Conservation (phyloP, 1,140 invertebrate species). For the Hydropsyche tenuis region DNA sequence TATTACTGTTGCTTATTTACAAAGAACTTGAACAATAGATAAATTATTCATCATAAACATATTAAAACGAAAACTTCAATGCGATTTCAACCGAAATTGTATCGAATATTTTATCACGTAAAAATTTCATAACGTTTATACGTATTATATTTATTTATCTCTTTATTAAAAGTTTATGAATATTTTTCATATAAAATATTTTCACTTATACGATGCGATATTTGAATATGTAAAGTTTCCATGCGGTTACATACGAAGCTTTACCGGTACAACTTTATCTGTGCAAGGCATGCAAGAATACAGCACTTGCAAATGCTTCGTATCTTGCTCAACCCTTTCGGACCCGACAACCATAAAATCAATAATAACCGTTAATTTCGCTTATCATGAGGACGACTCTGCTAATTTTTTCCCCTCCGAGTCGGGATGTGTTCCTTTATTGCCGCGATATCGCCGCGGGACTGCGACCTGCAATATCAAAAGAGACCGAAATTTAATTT, state of each 20-base stretch:
- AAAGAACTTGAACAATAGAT: too few relatives aligned
- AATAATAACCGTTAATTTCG: constrained; percentile 25
- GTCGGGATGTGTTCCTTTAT: background rate
- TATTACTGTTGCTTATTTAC: too few relatives aligned
- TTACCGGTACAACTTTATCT: constrained; percentile 1
- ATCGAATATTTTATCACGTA: background rate
- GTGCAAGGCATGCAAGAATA: constrained; percentile 15
- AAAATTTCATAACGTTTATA: background rate
- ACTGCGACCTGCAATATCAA: background rate
- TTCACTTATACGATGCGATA: background rate
- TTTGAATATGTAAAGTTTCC: background rate
- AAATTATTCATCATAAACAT: too few relatives aligned
- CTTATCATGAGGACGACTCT: constrained; percentile 6
- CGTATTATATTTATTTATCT: too few relatives aligned
- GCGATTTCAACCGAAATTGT: too few relatives aligned
- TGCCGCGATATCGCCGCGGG: background rate
- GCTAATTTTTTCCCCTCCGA: constrained; percentile 11
- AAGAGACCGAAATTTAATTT: constrained; percentile 1
- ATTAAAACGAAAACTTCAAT: too few relatives aligned
- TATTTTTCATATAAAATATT: too few relatives aligned
- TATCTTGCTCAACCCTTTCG: background rate
- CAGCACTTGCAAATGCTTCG: constrained; percentile 3
- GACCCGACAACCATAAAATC: constrained; percentile 2
- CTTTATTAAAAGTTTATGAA: too few relatives aligned
- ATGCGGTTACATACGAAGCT: background rate